These are phyloP conservation scores for Chionis minor DNA, from an alignment of 2,113 vertebrate genomes.

Conservation along the genomic window DNA sequence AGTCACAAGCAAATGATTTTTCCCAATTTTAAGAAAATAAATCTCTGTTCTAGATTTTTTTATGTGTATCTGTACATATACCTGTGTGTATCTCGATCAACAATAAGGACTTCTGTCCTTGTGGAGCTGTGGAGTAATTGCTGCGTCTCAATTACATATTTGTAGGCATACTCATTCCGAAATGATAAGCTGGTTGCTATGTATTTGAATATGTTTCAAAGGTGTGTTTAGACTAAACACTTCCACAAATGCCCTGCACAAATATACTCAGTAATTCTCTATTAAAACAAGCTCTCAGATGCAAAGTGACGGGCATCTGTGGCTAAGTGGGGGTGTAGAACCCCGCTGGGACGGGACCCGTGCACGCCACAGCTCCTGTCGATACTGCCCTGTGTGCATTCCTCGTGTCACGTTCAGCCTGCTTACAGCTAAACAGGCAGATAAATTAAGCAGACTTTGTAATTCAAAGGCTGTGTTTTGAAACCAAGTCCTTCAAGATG, in stretches of 20 bases:
- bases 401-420: not conserved
- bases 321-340: accelerated
- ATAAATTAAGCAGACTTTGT: not conserved
- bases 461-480: not conserved
- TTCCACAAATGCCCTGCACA: not conserved
- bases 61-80: not conserved
- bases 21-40: not conserved
- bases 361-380: accelerated
- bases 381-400: accelerated
- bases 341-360: not conserved
- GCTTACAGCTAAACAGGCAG: not conserved
- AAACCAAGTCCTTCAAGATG: not conserved
- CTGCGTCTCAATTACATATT: not conserved
- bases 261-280: not conserved
- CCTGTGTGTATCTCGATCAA: not conserved
- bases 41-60: not conserved
- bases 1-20: not conserved
- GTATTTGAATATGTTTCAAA: not conserved
- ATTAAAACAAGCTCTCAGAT: not conserved
- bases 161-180: not conserved
- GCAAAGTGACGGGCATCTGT: not conserved
- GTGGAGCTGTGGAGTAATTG: not conserved
- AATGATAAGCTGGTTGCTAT: not conserved
- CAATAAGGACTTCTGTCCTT: not conserved
- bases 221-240: not conserved